Evolutionary conservation across 2,797 vertebrate species (phyloP).

Genomic region (Malacoraja senta): DNA sequence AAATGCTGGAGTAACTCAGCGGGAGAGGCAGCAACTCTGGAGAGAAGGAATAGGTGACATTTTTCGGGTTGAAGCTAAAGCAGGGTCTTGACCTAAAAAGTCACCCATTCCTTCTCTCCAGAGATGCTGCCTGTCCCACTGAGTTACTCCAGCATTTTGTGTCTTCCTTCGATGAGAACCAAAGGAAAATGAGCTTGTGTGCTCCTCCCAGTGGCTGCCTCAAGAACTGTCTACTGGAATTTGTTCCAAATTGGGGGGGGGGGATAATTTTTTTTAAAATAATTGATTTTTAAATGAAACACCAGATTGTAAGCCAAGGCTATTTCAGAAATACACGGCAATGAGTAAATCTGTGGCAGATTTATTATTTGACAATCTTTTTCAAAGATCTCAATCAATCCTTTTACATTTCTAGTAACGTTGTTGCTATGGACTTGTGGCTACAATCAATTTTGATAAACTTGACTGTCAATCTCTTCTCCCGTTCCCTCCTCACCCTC

Average conservation of each 20-base stretch:
- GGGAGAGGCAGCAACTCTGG: too few species aligned
- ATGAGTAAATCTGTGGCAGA: neutral
- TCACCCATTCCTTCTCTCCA: too few species aligned
- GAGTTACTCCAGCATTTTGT: too few species aligned
- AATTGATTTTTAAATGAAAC: neutral
- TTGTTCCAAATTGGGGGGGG: too few species aligned
- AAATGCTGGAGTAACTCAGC: too few species aligned
- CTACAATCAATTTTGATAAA: conserved; percentile 8
- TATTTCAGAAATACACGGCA: neutral
- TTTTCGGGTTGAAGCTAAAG: too few species aligned
- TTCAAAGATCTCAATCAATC: neutral
- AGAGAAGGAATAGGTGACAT: too few species aligned
- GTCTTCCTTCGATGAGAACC: too few species aligned
- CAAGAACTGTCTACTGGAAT: neutral
- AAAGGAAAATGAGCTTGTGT: neutral
- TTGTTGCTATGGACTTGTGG: neutral
- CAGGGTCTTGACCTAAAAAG: too few species aligned
- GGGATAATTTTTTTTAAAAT: neutral
- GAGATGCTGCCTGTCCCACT: too few species aligned
- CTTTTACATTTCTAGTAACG: neutral
- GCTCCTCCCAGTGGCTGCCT: conserved; percentile 3
- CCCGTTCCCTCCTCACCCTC: neutral
- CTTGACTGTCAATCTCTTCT: neutral
- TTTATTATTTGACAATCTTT: neutral
- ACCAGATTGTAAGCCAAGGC: neutral